phyloP scores from a whole-genome alignment of 2,888 invertebrate genomes.

The Trachelus iudaicus region DNA sequence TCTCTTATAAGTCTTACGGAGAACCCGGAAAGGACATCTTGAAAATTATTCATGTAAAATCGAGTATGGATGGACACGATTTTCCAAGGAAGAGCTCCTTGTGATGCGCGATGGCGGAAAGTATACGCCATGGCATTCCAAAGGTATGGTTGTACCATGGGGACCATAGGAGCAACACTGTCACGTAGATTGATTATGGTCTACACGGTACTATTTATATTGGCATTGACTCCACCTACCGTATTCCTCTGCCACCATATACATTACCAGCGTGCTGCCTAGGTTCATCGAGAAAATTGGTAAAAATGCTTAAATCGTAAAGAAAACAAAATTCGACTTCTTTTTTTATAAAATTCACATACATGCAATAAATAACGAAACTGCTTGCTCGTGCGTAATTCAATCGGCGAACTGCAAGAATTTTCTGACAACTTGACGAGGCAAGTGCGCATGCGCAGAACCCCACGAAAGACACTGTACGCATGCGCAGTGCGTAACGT shows the following conservation, averaged over 20 bases:
- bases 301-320: neutral
- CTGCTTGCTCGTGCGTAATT: neutral
- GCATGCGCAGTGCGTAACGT: neutral
- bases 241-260: neutral
- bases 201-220: neutral
- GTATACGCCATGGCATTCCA: conserved; percentile 41
- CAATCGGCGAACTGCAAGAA: neutral
- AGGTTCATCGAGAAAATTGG: neutral
- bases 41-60: conserved; percentile 23
- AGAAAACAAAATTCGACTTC: neutral
- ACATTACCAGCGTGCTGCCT: neutral
- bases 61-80: conserved; percentile 27
- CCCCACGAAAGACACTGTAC: neutral
- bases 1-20: neutral
- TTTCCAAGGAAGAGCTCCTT: conserved; percentile 39
- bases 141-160: conserved; percentile 15
- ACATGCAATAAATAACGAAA: neutral
- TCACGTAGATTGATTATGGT: neutral
- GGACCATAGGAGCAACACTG: neutral
- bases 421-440: neutral
- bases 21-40: neutral
- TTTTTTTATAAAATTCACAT: too few relatives aligned
- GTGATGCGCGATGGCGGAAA: conserved; percentile 40
- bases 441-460: neutral
- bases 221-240: neutral